Percentiles rank a stretch among this genome's conserved stretches.
These are phyloP conservation scores for Gobio occitaniae DNA, from an alignment of 2,797 vertebrate species.

Conservation along the genomic window DNA sequence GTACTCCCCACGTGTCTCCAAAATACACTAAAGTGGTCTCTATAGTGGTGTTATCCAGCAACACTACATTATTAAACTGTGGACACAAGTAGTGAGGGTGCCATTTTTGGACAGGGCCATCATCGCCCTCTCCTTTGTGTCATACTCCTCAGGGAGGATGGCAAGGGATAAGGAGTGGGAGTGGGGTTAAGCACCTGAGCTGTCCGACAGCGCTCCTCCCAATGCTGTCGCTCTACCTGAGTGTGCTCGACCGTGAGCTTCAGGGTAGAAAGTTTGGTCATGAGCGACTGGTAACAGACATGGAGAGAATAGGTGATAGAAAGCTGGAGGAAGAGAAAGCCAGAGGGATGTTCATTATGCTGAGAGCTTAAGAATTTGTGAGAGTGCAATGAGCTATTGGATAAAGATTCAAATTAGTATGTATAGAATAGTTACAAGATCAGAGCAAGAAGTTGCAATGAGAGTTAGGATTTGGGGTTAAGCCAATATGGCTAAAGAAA, in stretches of 20 bases:
- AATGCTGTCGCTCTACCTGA: conserved; percentile 82
- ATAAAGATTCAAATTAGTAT: background rate
- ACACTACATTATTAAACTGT: background rate
- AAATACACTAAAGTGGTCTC: background rate
- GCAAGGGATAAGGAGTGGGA: conserved; percentile 27
- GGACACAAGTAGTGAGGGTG: background rate
- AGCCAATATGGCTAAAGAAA: background rate
- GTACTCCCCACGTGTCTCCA: background rate
- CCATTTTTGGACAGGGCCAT: conserved; percentile 26
- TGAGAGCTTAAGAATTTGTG: conserved; percentile 62
- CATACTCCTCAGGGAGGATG: conserved; percentile 24
- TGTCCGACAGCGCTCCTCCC: conserved; percentile 76
- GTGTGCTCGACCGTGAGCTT: conserved; percentile 81
- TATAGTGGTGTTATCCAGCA: background rate
- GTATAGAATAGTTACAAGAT: background rate
- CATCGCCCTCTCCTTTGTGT: conserved; percentile 48
- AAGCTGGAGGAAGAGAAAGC: conserved; percentile 69
- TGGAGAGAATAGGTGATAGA: conserved; percentile 79
- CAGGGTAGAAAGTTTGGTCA: conserved; percentile 79
- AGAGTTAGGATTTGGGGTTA: conserved; percentile 1
- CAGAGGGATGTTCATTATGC: conserved; percentile 19
- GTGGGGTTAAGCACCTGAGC: conserved; percentile 71
- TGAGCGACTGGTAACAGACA: conserved; percentile 78
- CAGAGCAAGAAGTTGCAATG: background rate
- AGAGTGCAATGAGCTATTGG: conserved; percentile 55